Evolutionary conservation across 2,113 vertebrate species (phyloP), one percentile per base, ranked within the genome.

Genomic region (Mormyrus lacerda): DNA sequence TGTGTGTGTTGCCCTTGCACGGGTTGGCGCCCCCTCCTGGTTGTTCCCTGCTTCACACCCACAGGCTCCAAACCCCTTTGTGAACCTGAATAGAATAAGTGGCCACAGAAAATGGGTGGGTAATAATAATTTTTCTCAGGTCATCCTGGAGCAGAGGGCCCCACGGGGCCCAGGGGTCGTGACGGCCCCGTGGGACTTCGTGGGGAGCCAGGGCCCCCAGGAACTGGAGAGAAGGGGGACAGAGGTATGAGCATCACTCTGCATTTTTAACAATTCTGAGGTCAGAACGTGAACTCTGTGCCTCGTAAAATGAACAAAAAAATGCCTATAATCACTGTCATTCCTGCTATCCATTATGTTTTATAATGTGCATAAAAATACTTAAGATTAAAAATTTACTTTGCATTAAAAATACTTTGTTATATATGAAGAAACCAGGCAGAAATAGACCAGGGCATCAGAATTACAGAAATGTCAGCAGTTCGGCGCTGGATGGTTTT

Each of bases 211-310:
- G 98, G 98, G 42, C 92, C 94, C 45, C 87, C 96, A 92, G 97
- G 97, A 24, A 91, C 94, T 92, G 97, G 97, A 95, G 92, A 95
- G 87, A 99, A 99, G 94, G 98, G 98, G 87, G 98, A 99, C 50
- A 97, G 92, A 97, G 98, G 97, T 99, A 94, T 90, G 93, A 2
- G 17, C 45, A 10, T 45, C 1, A 35, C 35, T 82, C 47, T 11
- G 44, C 4, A 48, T n/a, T n/a, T 65, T 42, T 50, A 15, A 53
- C 24, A 15, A 0, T 53, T 35, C 50, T 53, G 35, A 85, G 10
- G 47, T 85, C 47, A 85, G 19, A 31, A 50, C 47, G 50, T 10
- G 39, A 85, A 85, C 73, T 79, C 31, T 2, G 17, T 5, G 31
- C 73, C 15, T 15, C 35, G 7, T 42, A 8, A 42, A 79, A 21